A percentile compares a stretch with the other conserved stretches of the same genome.
These are phyloP conservation scores for Molossus molossus DNA, from an alignment of 2,797 vertebrate genomes.

Conservation along the genomic window DNA sequence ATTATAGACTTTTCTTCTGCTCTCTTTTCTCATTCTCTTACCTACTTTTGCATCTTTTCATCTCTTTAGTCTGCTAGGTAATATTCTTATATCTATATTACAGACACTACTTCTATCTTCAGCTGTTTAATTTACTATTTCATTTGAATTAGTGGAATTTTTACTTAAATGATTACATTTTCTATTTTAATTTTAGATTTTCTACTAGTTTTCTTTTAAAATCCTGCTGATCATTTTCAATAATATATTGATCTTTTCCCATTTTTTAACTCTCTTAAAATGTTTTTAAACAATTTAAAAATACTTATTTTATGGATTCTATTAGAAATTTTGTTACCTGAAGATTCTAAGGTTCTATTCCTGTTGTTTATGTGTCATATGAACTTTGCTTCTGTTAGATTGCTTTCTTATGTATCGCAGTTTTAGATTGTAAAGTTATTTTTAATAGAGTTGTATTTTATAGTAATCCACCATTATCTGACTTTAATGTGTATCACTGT, in stretches of 20 bases:
- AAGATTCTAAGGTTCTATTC: not conserved
- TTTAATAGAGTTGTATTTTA: not conserved
- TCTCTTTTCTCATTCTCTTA: not conserved
- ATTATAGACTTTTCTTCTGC: not conserved
- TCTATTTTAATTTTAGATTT: conserved; percentile 17
- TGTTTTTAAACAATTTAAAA: not conserved
- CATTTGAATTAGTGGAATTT: conserved; percentile 8
- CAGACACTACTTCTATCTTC: not conserved
- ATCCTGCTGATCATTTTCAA: not conserved
- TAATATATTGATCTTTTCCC: not conserved
- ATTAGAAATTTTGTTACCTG: not conserved
- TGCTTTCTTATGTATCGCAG: not conserved
- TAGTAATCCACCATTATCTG: not conserved
- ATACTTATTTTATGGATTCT: conserved; percentile 24
- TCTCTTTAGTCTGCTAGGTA: not conserved
- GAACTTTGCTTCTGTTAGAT: not conserved
- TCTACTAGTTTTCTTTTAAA: conserved; percentile 5
- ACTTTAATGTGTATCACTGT: not conserved
- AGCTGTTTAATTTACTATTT: conserved; percentile 8
- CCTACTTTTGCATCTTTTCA: conserved; percentile 1
- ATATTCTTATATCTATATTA: not conserved
- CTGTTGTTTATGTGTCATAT: not conserved
- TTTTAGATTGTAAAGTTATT: not conserved
- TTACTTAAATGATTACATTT: conserved; percentile 29
- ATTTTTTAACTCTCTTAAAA: not conserved